These are phyloP conservation scores for Spheniscus mendiculus DNA, from an alignment of 2,113 vertebrate genomes.

Conservation along the genomic window DNA sequence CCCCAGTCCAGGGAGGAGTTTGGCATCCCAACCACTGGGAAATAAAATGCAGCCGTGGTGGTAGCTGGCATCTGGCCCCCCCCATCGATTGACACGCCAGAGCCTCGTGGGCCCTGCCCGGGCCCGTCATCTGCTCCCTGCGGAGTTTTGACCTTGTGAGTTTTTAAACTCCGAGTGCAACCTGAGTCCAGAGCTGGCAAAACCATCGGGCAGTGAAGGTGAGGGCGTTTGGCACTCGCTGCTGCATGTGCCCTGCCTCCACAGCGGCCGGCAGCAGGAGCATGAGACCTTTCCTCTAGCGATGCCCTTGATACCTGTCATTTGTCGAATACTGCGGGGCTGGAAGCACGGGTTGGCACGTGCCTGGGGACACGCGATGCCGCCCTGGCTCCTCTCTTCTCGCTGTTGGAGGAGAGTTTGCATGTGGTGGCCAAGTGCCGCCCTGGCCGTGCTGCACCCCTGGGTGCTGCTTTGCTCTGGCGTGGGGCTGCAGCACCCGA, in stretches of 20 bases:
- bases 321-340: rapidly evolving
- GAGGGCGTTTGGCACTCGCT: neutral
- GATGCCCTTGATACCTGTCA: rapidly evolving
- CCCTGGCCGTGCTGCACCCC: neutral
- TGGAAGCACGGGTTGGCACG: rapidly evolving
- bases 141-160: neutral
- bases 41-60: rapidly evolving
- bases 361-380: neutral
- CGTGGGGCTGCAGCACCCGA: rapidly evolving
- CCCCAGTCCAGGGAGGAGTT: neutral
- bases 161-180: neutral
- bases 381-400: neutral
- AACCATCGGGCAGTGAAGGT: neutral
- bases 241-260: neutral
- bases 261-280: neutral
- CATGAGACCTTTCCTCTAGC: neutral
- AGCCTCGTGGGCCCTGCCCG: rapidly evolving
- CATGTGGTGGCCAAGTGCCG: rapidly evolving
- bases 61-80: neutral
- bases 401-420: neutral
- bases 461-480: neutral
- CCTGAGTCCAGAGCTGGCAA: neutral
- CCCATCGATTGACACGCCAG: rapidly evolving
- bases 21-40: neutral
- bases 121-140: neutral